Percentiles rank a stretch among this genome's conserved stretches.
Conservation (phyloP, 1,140 invertebrate species). For the Tenebrio molitor region DNA sequence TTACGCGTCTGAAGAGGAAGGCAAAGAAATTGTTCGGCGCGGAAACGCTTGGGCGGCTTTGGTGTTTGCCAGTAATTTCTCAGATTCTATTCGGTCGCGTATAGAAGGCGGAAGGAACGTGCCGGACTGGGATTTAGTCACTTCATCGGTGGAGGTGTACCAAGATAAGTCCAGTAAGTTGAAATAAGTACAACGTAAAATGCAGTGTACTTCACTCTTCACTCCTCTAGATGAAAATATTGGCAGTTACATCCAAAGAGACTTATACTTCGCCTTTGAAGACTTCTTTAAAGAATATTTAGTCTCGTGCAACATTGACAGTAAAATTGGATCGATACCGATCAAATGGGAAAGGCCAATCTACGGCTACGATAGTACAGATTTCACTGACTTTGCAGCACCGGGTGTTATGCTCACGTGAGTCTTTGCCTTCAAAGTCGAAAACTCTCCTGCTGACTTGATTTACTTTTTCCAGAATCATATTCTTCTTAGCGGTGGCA, state of each 20-base stretch:
- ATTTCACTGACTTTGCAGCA: conserved; percentile 95
- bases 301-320: conserved; percentile 79
- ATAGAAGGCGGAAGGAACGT: conserved; percentile 75
- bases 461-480: conserved; percentile 88
- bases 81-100: conserved; percentile 81
- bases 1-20: conserved; percentile 76
- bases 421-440: conserved; percentile 45
- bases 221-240: conserved; percentile 85
- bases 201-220: no score
- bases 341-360: conserved; percentile 77
- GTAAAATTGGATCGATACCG: conserved; percentile 85
- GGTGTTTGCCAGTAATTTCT: conserved; percentile 89
- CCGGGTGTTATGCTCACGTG: conserved; percentile 95
- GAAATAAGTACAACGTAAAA: neutral
- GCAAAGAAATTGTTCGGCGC: conserved; percentile 76
- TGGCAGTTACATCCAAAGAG: conserved; percentile 83
- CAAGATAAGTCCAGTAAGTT: conserved; percentile 92
- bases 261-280: conserved; percentile 84
- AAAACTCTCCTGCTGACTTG: conserved; percentile 37
- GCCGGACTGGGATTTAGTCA: conserved; percentile 83
- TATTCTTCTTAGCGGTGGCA: conserved; percentile 95
- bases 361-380: conserved; percentile 88
- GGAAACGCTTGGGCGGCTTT: conserved; percentile 90
- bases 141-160: conserved; percentile 86
- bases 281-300: conserved; percentile 81